Conservation (phyloP, 2,888 invertebrate species). For the Ephialtes manifestator region DNA sequence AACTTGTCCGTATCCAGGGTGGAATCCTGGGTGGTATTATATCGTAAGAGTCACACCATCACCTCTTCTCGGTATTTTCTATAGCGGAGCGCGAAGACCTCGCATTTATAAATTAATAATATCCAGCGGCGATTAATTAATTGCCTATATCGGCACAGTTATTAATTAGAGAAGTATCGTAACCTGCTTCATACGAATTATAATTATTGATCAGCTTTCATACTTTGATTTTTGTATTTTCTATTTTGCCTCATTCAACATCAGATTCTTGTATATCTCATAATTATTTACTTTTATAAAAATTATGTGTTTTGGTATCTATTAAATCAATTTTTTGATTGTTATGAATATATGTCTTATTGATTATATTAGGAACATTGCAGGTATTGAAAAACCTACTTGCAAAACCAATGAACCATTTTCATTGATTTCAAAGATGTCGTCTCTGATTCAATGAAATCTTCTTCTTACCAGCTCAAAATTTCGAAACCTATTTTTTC, state of each 20-base stretch:
- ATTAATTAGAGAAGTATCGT: conserved; percentile 47
- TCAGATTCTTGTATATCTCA: neutral
- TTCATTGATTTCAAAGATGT: too few relatives aligned
- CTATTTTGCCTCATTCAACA: neutral
- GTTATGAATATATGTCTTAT: too few relatives aligned
- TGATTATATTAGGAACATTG: too few relatives aligned
- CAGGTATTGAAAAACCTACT: too few relatives aligned
- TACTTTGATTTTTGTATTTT: neutral
- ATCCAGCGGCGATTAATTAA: conserved; percentile 67
- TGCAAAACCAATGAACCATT: too few relatives aligned
- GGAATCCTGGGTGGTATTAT: conserved; percentile 63
- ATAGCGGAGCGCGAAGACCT: conserved; percentile 22
- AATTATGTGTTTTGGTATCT: neutral
- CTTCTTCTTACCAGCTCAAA: too few relatives aligned
- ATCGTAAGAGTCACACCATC: conserved; percentile 48
- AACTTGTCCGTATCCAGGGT: conserved; percentile 79
- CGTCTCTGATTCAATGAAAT: too few relatives aligned
- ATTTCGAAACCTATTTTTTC: too few relatives aligned
- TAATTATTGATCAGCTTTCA: conserved; percentile 5
- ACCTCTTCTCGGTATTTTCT: conserved; percentile 16
- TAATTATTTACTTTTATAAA: neutral
- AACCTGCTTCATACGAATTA: conserved; percentile 32
- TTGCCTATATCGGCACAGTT: conserved; percentile 42
- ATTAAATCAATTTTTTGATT: neutral
- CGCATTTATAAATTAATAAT: conserved; percentile 56